A percentile compares a stretch with the other conserved stretches of the same genome.
phyloP scores from a whole-genome alignment of 2,797 vertebrate species.

The Cossypha polioptera region DNA sequence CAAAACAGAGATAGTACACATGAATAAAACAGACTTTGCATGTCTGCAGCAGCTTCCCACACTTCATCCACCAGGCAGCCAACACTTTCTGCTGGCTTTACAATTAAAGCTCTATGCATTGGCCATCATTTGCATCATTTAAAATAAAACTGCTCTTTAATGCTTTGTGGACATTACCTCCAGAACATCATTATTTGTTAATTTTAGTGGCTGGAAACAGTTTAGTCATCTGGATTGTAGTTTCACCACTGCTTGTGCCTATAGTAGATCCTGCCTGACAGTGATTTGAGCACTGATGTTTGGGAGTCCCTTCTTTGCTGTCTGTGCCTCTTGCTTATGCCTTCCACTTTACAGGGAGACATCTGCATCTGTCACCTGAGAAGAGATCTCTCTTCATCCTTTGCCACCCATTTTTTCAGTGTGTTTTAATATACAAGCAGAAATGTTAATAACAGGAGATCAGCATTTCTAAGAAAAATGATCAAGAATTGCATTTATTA shows the following conservation, averaged over 20 bases:
- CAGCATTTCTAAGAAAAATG: not conserved
- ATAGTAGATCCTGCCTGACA: not conserved
- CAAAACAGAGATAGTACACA: not conserved
- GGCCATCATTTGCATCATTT: not conserved
- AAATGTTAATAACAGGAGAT: not conserved
- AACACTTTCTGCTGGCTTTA: not conserved
- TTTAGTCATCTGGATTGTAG: not conserved
- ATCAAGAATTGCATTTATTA: not conserved
- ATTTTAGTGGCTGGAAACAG: not conserved
- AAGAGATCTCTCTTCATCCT: not conserved
- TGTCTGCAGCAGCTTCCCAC: conserved; percentile 13
- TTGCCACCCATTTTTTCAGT: not conserved
- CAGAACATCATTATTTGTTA: not conserved
- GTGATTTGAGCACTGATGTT: not conserved
- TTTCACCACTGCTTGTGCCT: not conserved
- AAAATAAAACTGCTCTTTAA: not conserved
- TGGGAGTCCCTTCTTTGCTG: not conserved
- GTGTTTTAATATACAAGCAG: not conserved
- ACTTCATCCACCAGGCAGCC: not conserved
- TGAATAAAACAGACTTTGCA: not conserved
- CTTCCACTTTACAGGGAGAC: not conserved
- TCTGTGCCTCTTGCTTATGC: not conserved
- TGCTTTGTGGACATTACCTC: not conserved
- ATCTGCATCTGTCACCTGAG: not conserved
- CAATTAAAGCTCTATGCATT: not conserved